Evolutionary conservation across 2,797 vertebrate species (phyloP), one percentile per base, ranked within the genome.

Genomic region (Cacajao melanocephalus): DNA sequence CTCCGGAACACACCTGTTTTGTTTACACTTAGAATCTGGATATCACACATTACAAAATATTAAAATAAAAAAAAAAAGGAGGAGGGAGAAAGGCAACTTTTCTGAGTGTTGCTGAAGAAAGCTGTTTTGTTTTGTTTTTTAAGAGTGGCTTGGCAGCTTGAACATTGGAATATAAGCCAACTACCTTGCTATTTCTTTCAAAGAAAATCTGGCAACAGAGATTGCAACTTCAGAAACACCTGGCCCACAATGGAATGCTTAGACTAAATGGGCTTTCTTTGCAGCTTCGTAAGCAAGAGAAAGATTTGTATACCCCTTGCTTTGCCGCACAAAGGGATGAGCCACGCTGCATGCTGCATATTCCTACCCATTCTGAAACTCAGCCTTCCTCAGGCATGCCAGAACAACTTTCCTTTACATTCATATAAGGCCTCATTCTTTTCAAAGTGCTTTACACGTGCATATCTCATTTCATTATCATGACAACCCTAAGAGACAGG

Each of bases 121-220:
- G 61, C 30, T 80, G 46, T 39, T 94, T 96, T 92, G 24, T 52
- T 92, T 64, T 84, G 22, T 15, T 79, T 84, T 57, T 81, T 79
- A 11, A 91, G 58, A 94, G 48, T 79, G 36, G 52, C 86, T 95
- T 96, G 82, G 93, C 88, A 96, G 70, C 67, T 82, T 11, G 4
- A 64, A 70, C 20, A 58, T 28, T 72, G 22, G n/a, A 96, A 84
- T 79, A 80, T 76, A 75, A 93, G 50, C 89, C 81, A 96, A 39
- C 41, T 7, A 86, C 33, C 78, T 94, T 86, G 19, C 64, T 90
- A 75, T 78, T 96, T 93, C 73, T 90, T 96, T 93, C 80, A 70
- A 58, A 93, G 96, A 89, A 55, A 95, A 83, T 4, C 30, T 98
- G 93, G 95, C 78, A 97, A 83, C 64, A 70, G 58, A 82, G 58